These are phyloP conservation scores for Onychostruthus taczanowskii DNA, from an alignment of 2,113 vertebrate genomes.

Conservation along the genomic window DNA sequence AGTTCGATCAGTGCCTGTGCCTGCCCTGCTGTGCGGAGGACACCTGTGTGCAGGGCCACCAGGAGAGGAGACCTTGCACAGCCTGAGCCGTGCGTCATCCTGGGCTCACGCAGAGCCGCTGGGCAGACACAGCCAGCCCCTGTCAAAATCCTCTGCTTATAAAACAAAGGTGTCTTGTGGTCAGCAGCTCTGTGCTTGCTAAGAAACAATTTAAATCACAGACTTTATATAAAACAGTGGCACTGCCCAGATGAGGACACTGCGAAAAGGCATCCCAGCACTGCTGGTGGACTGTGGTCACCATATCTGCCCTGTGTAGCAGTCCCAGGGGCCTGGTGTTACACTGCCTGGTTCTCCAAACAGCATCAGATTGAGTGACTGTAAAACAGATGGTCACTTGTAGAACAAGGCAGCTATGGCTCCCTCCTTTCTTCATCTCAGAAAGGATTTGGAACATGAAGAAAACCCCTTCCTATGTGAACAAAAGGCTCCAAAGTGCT, in stretches of 20 bases:
- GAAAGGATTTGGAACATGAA: not conserved
- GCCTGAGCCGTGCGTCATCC: not conserved
- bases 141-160: not conserved
- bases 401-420: not conserved
- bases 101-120: accelerated
- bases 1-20: accelerated
- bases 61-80: not conserved
- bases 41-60: not conserved
- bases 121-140: not conserved
- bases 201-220: not conserved
- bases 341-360: not conserved
- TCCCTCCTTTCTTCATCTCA: not conserved
- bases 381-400: not conserved
- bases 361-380: accelerated
- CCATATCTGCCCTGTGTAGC: not conserved
- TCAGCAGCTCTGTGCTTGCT: accelerated
- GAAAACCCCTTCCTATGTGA: not conserved
- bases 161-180: not conserved
- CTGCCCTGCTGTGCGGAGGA: not conserved
- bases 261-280: not conserved
- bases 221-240: not conserved
- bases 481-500: not conserved
- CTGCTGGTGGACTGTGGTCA: not conserved
- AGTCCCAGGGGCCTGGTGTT: not conserved
- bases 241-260: not conserved